phyloP scores from a whole-genome alignment of 1,140 invertebrate genomes.

The honey bee (Apis mellifera) region Amel_HAv3.1 CM009941.2:11805501-11806000 shows the following conservation, averaged over 20 bases:
- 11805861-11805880: too few relatives aligned
- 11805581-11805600: not conserved
- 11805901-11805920: constrained; percentile 48
- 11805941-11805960: constrained; percentile 31
- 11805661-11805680: too few relatives aligned
- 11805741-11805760: too few relatives aligned
- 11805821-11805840: too few relatives aligned
- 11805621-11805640: too few relatives aligned
- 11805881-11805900: constrained; percentile 40
- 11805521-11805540: constrained; percentile 20
- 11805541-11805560: not conserved
- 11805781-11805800: too few relatives aligned
- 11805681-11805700: too few relatives aligned
- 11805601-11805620: not conserved
- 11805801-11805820: too few relatives aligned
- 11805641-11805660: too few relatives aligned
- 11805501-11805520: constrained; percentile 20
- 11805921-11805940: constrained; percentile 54
- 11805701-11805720: too few relatives aligned
- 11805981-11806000: constrained; percentile 3
- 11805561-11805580: not conserved
- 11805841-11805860: not conserved
- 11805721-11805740: too few relatives aligned
- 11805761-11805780: too few relatives aligned
- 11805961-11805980: constrained; percentile 52